Evolutionary conservation across 2,113 vertebrate genomes (phyloP).

Genomic region (Pangasianodon hypophthalmus): DNA sequence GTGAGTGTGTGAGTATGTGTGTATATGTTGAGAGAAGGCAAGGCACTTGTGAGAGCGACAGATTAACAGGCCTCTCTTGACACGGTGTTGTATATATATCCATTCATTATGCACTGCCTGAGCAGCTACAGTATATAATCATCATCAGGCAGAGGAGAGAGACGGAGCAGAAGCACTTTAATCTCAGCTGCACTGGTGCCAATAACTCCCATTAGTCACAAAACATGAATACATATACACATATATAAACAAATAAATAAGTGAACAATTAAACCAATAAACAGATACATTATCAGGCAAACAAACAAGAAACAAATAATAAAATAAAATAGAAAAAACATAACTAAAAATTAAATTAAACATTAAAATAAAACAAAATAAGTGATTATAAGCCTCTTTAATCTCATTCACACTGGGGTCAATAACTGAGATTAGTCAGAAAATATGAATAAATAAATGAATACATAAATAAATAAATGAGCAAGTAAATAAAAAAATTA

Average conservation of each 20-base stretch:
- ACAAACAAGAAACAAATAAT: not conserved
- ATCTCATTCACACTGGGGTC: not conserved
- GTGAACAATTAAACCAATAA: not conserved
- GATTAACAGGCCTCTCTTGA: conserved; percentile 12
- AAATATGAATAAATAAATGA: not conserved
- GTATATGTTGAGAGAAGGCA: not conserved
- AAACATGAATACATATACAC: not conserved
- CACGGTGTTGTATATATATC: conserved; percentile 15
- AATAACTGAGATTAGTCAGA: not conserved
- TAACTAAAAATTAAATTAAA: not conserved
- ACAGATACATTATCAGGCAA: not conserved
- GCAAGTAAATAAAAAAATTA: not conserved
- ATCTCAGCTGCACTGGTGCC: not conserved
- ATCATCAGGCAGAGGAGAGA: not conserved
- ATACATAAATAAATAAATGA: not conserved
- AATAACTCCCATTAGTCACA: not conserved
- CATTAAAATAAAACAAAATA: not conserved
- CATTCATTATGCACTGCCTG: conserved; percentile 16
- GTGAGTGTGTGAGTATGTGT: not conserved
- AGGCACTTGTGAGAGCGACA: conserved; percentile 4
- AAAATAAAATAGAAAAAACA: not conserved
- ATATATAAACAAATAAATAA: not conserved
- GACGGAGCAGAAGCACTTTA: not conserved
- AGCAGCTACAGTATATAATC: conserved; percentile 38
- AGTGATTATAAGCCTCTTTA: not conserved